Base-by-base conservation (phyloP, 2,797 vertebrate genomes). In the Epinephelus malabaricus region DNA sequence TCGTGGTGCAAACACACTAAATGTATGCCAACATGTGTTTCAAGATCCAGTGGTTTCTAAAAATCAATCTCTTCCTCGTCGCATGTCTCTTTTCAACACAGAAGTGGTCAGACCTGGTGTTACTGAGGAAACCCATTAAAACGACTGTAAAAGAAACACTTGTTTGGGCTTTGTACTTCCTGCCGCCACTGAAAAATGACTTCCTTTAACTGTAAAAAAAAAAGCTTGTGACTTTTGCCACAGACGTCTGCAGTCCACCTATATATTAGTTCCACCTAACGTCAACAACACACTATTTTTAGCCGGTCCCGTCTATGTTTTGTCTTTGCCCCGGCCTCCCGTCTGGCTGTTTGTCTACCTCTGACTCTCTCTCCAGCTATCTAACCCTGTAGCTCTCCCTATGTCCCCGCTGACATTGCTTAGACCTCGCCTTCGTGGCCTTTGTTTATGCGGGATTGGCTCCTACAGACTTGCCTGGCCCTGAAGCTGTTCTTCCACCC, bases 281-380 rank as follows among this genome's bases (percentile, higher is more conserved):
- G 60, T 89, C 84, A 86, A 87, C 81, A 76, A 56, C 53, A 18
- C 23, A 14, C 79, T 92, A 89, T 92, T 90, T 86, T 88, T 88
- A 84, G 79, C 67, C 13, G 4, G 45, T 76, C 64, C 66, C 38
- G 76, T 78, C 81, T 75, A 62, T 88, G 86, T 90, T 88, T 82
- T 87, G 84, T 88, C 86, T 88, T 84, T 55, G 34, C 12, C 5
- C 30, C 21, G 4, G 45, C 65, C 83, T 67, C 70, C 61, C 70
- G 73, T 86, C 88, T 73, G 78, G 17, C 50, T 87, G 19, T 85
- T 76, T 87, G 49, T 73, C 51, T 82, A 30, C 50, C 73, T 21
- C 62, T 53, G 46, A 49, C 61, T 77, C 61, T 30, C 66, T 40
- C 64, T 50, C 0, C 34, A 27, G 18, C 30, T 23, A 14, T 50